Evolutionary conservation across 2,113 vertebrate species (phyloP).

Genomic region (Eira barbara): DNA sequence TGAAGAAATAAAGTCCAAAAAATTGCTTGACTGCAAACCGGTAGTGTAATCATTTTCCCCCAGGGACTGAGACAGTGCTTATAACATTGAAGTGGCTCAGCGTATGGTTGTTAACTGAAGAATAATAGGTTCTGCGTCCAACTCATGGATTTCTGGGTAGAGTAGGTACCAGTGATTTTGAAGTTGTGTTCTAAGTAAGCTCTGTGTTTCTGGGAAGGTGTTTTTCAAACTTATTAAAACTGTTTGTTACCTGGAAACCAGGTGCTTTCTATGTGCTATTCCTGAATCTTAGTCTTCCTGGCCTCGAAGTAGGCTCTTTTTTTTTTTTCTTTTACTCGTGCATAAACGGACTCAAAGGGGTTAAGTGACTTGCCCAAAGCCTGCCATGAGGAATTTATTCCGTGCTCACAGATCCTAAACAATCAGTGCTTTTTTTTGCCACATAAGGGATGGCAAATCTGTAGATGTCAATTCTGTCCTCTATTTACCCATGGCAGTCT

Average conservation of each 20-base stretch:
- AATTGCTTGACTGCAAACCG: background rate
- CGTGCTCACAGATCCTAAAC: background rate
- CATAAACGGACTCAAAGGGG: background rate
- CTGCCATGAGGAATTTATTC: background rate
- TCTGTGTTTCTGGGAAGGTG: background rate
- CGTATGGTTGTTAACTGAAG: background rate
- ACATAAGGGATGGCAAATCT: background rate
- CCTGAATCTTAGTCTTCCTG: background rate
- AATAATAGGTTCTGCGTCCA: background rate
- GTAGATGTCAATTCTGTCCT: background rate
- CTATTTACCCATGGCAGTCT: background rate
- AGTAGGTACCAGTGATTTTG: background rate
- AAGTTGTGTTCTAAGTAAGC: background rate
- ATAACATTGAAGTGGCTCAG: background rate
- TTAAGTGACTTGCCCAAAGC: background rate
- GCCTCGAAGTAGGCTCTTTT: background rate
- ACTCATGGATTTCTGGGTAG: background rate
- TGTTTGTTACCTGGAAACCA: background rate
- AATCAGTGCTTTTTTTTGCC: background rate
- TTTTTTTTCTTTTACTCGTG: background rate
- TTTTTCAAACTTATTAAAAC: background rate
- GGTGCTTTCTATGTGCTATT: background rate
- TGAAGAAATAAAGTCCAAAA: background rate
- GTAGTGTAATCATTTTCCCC: background rate
- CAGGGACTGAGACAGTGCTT: background rate